Percentiles rank a stretch among this genome's conserved stretches.
phyloP scores from a whole-genome alignment of 2,113 vertebrate species.

The Daphoenositta chrysoptera region DNA sequence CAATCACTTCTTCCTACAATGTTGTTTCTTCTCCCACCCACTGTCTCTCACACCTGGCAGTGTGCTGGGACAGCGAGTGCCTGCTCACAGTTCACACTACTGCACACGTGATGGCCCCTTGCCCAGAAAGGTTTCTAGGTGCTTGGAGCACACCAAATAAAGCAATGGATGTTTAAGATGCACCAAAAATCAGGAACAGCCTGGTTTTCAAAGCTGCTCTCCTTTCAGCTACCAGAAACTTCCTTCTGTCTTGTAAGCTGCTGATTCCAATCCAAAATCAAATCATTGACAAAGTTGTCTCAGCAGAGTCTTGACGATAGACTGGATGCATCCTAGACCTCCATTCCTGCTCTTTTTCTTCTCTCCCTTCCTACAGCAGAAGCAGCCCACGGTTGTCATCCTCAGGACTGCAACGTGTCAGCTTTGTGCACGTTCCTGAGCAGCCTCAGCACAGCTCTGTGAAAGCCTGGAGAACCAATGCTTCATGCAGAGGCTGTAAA shows the following conservation, averaged over 20 bases:
- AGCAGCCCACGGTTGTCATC: not conserved
- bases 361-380: not conserved
- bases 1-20: not conserved
- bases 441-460: not conserved
- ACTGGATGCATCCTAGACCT: not conserved
- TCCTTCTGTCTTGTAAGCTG: not conserved
- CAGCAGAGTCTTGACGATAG: not conserved
- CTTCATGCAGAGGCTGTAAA: not conserved
- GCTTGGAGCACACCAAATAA: not conserved
- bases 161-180: not conserved
- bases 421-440: not conserved
- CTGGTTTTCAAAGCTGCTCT: not conserved
- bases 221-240: not conserved
- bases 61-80: not conserved
- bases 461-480: not conserved
- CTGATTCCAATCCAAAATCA: not conserved
- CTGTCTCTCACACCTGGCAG: conserved; percentile 8
- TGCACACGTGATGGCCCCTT: not conserved
- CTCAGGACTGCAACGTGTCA: not conserved
- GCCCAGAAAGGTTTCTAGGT: not conserved
- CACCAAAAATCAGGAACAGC: not conserved
- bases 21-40: conserved; percentile 24
- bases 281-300: not conserved
- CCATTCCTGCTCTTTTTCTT: not conserved
- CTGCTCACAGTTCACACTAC: not conserved